phyloP scores from a whole-genome alignment of 2,797 vertebrate genomes.

The Acrocephalus scirpaceus region DNA sequence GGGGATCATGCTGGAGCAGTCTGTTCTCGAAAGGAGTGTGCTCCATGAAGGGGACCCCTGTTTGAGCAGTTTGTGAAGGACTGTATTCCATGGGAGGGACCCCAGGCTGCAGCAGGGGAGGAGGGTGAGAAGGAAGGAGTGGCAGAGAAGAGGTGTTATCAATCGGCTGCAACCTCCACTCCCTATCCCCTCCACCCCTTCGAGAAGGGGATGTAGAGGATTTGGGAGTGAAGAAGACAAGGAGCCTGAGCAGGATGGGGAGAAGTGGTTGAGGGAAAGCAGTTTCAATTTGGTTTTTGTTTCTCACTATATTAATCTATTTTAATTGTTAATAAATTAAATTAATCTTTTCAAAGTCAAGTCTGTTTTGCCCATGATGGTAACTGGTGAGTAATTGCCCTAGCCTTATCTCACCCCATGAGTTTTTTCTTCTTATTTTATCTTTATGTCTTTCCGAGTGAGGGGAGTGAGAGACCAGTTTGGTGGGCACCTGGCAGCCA shows the following conservation, averaged over 20 bases:
- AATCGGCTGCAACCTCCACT: neutral
- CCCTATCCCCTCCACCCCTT: neutral
- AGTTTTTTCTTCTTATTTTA: neutral
- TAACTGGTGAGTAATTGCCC: neutral
- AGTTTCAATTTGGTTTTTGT: accelerated
- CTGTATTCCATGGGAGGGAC: neutral
- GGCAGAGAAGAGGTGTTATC: neutral
- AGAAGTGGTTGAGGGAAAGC: neutral
- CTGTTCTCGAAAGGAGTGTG: neutral
- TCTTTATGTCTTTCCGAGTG: neutral
- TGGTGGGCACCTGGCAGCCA: neutral
- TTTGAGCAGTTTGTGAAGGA: neutral
- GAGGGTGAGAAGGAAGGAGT: neutral
- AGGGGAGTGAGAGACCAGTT: neutral
- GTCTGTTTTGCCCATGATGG: neutral
- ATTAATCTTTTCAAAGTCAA: neutral
- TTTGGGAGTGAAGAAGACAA: neutral
- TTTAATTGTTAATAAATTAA: neutral
- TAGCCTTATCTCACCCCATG: neutral
- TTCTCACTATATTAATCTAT: neutral
- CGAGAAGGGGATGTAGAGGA: accelerated
- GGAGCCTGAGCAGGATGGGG: neutral
- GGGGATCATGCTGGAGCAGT: accelerated
- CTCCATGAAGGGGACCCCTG: accelerated
- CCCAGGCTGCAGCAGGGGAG: neutral